Evolutionary conservation across 2,888 invertebrate species (phyloP).

Genomic region (Platycnemis pennipes): DNA sequence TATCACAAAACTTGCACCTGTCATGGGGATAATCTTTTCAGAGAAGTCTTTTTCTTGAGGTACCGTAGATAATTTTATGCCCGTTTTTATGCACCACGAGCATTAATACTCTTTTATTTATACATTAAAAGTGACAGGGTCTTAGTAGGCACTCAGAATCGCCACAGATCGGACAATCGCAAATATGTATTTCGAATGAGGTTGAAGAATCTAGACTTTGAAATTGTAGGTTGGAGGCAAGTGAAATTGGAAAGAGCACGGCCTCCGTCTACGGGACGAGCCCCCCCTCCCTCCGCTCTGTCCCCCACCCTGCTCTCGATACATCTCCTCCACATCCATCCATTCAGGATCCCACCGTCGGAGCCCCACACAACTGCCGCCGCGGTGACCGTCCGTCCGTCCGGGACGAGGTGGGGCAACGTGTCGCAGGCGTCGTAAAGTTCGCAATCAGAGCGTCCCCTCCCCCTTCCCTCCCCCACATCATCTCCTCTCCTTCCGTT

Average conservation of each 20-base stretch:
- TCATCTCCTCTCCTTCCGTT: neutral
- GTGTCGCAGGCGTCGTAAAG: neutral
- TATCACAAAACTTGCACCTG: no score
- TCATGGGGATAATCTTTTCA: no score
- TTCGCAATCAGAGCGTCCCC: neutral
- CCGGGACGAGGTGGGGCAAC: neutral
- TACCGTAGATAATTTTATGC: no score
- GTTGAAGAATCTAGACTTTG: no score
- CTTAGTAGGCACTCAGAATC: no score
- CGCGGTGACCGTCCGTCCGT: neutral
- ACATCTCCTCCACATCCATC: neutral
- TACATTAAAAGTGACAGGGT: no score
- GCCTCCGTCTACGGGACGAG: neutral
- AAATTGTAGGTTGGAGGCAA: neutral
- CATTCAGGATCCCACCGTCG: neutral
- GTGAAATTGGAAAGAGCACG: neutral
- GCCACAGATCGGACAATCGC: no score
- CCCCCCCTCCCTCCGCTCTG: neutral
- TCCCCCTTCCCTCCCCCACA: neutral
- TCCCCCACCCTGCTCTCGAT: neutral
- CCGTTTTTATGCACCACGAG: no score
- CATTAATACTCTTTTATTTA: no score
- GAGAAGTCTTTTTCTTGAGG: no score
- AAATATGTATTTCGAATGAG: no score
- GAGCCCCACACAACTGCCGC: neutral